phyloP scores from a whole-genome alignment of 2,888 invertebrate genomes.

The Pogonocherus hispidulus region DNA sequence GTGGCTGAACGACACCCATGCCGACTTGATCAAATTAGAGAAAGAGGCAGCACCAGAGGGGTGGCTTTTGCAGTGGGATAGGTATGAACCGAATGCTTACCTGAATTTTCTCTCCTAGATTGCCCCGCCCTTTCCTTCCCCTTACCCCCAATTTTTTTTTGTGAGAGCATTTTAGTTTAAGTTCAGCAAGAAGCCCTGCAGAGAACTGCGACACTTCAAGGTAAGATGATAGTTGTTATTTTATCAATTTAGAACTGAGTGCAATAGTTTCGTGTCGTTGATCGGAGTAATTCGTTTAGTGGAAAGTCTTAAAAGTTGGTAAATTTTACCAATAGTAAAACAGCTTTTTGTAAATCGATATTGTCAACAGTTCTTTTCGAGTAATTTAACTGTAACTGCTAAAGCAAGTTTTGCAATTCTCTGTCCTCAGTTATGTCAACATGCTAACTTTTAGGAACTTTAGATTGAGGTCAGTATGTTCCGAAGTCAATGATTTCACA shows the following conservation, averaged over 20 bases:
- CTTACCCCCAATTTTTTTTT: constrained; percentile 25
- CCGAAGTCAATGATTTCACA: no score
- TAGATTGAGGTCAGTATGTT: no score
- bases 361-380: no score
- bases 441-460: no score
- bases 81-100: constrained; percentile 71
- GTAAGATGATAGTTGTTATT: constrained; percentile 40
- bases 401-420: no score
- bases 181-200: constrained; percentile 9
- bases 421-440: no score
- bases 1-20: constrained; percentile 74
- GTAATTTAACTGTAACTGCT: no score
- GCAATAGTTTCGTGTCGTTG: no score
- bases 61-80: constrained; percentile 82
- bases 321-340: no score
- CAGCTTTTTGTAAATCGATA: no score
- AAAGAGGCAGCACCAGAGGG: constrained; percentile 77
- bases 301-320: no score
- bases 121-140: constrained; percentile 17
- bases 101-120: constrained; percentile 10
- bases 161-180: constrained; percentile 26
- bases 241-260: constrained; percentile 10
- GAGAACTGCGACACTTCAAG: constrained; percentile 34
- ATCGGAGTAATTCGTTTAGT: no score
- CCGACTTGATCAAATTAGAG: constrained; percentile 75